Base-by-base conservation (phyloP, 1,140 invertebrate species). In the Gonatopus flavifemur region DNA sequence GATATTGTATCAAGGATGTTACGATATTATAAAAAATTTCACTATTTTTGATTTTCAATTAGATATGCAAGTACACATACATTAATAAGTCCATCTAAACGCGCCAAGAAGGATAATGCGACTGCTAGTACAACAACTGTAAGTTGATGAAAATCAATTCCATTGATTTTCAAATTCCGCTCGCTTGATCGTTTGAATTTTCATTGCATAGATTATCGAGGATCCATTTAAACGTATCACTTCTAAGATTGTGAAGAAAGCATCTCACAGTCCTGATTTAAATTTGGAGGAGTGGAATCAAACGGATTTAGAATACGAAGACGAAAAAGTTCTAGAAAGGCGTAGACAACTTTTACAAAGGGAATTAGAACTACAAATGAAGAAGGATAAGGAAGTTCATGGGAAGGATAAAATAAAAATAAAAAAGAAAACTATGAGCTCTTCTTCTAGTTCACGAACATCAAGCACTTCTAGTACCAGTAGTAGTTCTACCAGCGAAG, bases 241-340 rank as follows among this genome's bases (percentile, higher is more conserved):
- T 59, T 83, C 84, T 30, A 82, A 84, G 58, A 82, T 86, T 49
- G 82, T 84, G 59, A 85, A 84, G 52, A 81, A 82, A 55, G 76
- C 82, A 28, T 82, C 82, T 21, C 79, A 82, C 40, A 85, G 83
- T 65, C 82, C 83, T 20, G 85, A 86, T 52, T 79, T 83, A 55
- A 85, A 87, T 64, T 84, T 86, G 71, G 86, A 88, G 64, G 84
- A 84, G 65, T 89, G 87, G 86, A 86, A 88, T 70, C 86, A 88
- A 75, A 87, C 84, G 58, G 84, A 87, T 73, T 74, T 91, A 63
- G 90, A 91, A 68, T 89, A 89, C 80, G 89, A 88, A 53, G 88
- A 91, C 77, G 87, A 90, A 51, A 87, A 90, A 66, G 87, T 86
- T 32, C 76, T 92, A 57, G 88, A 91, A 70, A 85, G 86, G 74